Base-by-base conservation (phyloP, 2,113 vertebrate genomes). In the Vulpes lagopus region DNA sequence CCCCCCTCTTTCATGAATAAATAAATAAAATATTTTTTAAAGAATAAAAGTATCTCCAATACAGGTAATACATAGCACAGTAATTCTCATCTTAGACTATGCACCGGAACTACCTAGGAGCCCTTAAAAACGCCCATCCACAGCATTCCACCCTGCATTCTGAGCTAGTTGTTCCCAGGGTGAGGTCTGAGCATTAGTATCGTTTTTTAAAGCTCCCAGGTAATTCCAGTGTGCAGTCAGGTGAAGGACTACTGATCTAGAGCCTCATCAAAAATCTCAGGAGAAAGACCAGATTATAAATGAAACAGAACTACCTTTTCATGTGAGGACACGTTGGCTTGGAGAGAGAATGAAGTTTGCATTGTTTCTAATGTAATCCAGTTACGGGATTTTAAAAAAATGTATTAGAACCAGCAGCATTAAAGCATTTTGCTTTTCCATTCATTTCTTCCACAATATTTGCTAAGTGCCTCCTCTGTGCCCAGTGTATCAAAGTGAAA, bases 391-490 rank as follows among this genome's bases (percentile, higher is more conserved):
- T 74, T 85, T 85, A 55, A 71, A 92, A 78, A 64, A 81, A 81
- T 23, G 22, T 20, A 49, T 65, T 60, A 82, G 19, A 97, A 98
- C 49, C 67, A 71, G 59, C 91, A 73, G 4, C 59, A 94, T 95
- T 96, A 71, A 97, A 84, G 71, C 67, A 43, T n/a, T 84, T 91
- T 80, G n/a, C 85, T 95, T 97, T 96, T 60, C 80, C 89, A 67
- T 95, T 97, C 65, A 79, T 94, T 95, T 96, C 87, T 91, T 89
- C 43, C 32, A 59, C 67, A 69, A 1, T 81, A 82, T 95, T 93
- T 96, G 69, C 87, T 60, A 89, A 95, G 80, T 92, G 27, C 43
- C 27, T 79, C 62, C 82, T 64, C 94, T 87, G 78, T 94, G 69
- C 74, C 80, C 81, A 60, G 35, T 94, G 5, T 55, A 80, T 95